phyloP scores from a whole-genome alignment of 2,888 invertebrate genomes.

The Drosophila anceps region DNA sequence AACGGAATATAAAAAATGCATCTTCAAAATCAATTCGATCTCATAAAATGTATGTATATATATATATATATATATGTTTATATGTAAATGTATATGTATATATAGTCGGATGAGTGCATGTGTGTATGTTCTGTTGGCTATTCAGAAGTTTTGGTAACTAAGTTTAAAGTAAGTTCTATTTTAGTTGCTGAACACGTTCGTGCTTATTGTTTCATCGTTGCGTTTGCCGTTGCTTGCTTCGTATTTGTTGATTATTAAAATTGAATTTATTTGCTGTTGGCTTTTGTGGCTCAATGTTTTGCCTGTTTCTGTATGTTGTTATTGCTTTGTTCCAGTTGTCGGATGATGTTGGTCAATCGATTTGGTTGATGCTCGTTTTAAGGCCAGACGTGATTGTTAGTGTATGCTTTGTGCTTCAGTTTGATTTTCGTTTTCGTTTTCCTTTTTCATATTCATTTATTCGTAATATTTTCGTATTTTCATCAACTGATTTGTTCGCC shows the following conservation, averaged over 20 bases:
- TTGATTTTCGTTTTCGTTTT: background rate
- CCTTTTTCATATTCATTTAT: background rate
- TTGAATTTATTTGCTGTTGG: background rate
- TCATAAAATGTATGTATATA: background rate
- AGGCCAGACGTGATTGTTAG: conserved; percentile 37
- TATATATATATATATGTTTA: background rate
- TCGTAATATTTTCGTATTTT: background rate
- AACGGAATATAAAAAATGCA: background rate
- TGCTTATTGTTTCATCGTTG: conserved; percentile 60
- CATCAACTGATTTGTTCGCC: background rate
- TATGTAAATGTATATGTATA: background rate
- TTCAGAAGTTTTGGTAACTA: conserved; percentile 4
- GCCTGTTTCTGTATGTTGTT: background rate
- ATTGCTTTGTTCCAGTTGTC: conserved; percentile 1
- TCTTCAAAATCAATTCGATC: background rate
- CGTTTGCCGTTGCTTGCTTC: conserved; percentile 17
- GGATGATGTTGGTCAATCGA: conserved; percentile 10
- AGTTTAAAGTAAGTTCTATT: conserved; percentile 30
- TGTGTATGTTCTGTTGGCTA: conserved; percentile 3
- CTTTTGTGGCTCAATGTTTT: background rate
- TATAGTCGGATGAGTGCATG: background rate
- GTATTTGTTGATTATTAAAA: background rate
- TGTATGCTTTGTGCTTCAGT: background rate
- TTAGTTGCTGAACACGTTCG: conserved; percentile 56
- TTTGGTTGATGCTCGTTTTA: conserved; percentile 17